These are phyloP conservation scores for Equus quagga DNA, from an alignment of 2,113 vertebrate species.

Conservation along the genomic window DNA sequence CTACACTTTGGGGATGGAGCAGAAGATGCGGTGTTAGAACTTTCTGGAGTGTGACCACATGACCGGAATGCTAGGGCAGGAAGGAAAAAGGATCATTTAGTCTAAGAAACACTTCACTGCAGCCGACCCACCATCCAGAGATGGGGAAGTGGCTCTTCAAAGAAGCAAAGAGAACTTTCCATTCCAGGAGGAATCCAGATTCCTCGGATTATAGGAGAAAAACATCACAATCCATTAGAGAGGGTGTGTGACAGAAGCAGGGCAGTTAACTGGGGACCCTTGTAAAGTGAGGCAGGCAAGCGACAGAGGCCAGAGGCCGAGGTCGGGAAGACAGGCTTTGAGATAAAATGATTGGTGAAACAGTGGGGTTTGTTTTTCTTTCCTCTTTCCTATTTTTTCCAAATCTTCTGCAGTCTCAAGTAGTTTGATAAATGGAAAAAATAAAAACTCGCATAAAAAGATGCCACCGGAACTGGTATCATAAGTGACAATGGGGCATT, in stretches of 20 bases:
- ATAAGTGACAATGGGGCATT: neutral
- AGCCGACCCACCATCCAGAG: rapidly evolving
- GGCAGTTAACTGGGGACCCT: rapidly evolving
- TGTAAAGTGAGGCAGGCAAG: neutral
- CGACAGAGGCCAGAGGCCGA: neutral
- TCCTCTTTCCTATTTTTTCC: neutral
- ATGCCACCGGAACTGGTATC: rapidly evolving
- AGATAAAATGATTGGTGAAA: too few relatives aligned
- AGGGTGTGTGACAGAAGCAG: neutral
- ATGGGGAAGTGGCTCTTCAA: rapidly evolving
- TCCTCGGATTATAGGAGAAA: neutral
- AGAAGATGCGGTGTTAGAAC: neutral
- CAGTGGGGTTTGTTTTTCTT: neutral
- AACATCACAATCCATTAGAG: rapidly evolving
- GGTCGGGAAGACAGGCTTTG: neutral
- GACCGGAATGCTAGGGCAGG: neutral
- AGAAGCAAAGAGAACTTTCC: neutral
- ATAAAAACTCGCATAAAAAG: neutral
- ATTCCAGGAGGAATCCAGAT: neutral
- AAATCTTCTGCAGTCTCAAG: neutral
- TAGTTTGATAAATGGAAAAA: neutral
- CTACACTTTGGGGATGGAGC: neutral
- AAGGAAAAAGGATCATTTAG: too few relatives aligned
- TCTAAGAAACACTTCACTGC: too few relatives aligned
- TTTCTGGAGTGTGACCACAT: neutral